A percentile compares a stretch with the other conserved stretches of the same genome.
Conservation (phyloP, 2,888 invertebrate genomes). For the Encarsia formosa region DNA sequence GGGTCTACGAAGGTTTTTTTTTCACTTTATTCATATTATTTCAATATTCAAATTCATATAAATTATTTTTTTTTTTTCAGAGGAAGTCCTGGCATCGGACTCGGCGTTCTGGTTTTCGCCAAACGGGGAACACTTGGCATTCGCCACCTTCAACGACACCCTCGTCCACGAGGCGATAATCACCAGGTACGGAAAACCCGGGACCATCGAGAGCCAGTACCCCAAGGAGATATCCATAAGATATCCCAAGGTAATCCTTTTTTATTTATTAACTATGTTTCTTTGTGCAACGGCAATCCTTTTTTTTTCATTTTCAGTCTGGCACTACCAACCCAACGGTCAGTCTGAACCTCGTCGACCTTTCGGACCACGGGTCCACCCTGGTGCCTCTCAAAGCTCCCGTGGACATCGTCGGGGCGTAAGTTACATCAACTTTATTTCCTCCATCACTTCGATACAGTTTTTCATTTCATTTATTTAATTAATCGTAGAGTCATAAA, state of each 20-base stretch:
- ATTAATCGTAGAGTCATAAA: no score
- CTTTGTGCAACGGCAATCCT: no score
- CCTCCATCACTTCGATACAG: no score
- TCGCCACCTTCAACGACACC: slow-evolving; percentile 69
- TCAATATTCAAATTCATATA: not conserved
- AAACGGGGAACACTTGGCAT: slow-evolving; percentile 64
- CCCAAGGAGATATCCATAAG: slow-evolving; percentile 63
- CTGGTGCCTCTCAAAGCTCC: slow-evolving; percentile 36
- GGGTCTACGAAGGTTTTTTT: slow-evolving; percentile 82
- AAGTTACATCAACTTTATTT: slow-evolving; percentile 3
- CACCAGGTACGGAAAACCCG: slow-evolving; percentile 64
- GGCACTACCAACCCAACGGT: slow-evolving; percentile 73
- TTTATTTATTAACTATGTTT: not conserved
- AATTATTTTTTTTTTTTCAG: slow-evolving; percentile 49
- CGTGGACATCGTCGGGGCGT: slow-evolving; percentile 28
- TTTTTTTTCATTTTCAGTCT: slow-evolving; percentile 54
- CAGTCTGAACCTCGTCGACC: slow-evolving; percentile 61
- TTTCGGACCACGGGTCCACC: slow-evolving; percentile 44
- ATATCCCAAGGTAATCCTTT: slow-evolving; percentile 67
- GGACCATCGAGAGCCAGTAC: slow-evolving; percentile 61
- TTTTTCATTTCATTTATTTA: no score
- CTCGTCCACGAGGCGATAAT: slow-evolving; percentile 63
- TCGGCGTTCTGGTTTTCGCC: slow-evolving; percentile 79
- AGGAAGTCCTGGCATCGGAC: slow-evolving; percentile 71
- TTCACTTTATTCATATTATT: not conserved